Conservation (phyloP, 1,140 invertebrate species). For the Bombus waltoni region DNA sequence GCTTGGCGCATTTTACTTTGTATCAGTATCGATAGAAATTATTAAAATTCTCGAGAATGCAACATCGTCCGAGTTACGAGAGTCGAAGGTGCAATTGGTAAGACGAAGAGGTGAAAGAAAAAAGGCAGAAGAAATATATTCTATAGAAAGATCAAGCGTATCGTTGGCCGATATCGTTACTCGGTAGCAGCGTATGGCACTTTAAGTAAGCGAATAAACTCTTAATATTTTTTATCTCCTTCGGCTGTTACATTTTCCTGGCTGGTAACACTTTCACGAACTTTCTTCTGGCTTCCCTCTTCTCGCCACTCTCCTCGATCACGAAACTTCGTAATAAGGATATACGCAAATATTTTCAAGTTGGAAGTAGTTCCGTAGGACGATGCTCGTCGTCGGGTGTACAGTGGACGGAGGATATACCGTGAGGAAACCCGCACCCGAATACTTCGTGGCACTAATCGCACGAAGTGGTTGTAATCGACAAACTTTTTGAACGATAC, state of each 20-base stretch:
- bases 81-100: background rate
- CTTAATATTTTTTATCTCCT: background rate
- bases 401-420: background rate
- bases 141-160: background rate
- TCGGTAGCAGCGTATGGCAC: background rate
- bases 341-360: constrained; percentile 51
- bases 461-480: constrained; percentile 66
- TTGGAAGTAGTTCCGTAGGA: constrained; percentile 16
- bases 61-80: background rate
- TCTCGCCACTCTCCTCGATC: constrained; percentile 16
- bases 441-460: constrained; percentile 62
- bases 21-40: too few species aligned
- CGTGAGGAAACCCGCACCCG: background rate
- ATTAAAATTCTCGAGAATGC: background rate
- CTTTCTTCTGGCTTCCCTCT: background rate
- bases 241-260: background rate
- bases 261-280: background rate
- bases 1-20: too few species aligned
- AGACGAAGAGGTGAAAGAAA: background rate
- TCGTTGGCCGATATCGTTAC: background rate
- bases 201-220: background rate
- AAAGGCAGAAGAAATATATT: background rate
- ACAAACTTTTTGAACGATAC: constrained; percentile 67
- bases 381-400: background rate
- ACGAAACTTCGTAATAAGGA: constrained; percentile 49